These are phyloP conservation scores for Parapristionchus giblindavisi DNA, from an alignment of 2,888 invertebrate species.

Conservation along the genomic window DNA sequence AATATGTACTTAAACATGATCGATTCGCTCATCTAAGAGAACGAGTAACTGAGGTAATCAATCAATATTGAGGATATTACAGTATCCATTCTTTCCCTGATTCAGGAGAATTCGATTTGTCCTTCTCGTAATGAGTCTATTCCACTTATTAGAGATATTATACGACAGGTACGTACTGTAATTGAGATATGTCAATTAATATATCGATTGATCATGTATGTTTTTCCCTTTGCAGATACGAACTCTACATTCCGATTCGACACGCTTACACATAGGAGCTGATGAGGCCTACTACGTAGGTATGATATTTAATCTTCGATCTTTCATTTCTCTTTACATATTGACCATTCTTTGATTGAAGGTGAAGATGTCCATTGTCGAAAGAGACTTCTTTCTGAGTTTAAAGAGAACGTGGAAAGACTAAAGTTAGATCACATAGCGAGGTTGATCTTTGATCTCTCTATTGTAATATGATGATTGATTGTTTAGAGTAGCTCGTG, in stretches of 20 bases:
- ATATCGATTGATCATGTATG: no score
- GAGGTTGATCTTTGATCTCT: slow-evolving; percentile 42
- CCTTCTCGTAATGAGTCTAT: slow-evolving; percentile 74
- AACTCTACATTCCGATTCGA: slow-evolving; percentile 65
- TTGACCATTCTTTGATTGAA: neutral
- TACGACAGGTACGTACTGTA: slow-evolving; percentile 77
- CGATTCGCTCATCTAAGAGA: slow-evolving; percentile 79
- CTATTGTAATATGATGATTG: neutral
- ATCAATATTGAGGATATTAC: neutral
- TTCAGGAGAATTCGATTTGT: slow-evolving; percentile 71
- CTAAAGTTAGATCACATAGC: slow-evolving; percentile 78
- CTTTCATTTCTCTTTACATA: neutral
- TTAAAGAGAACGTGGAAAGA: slow-evolving; percentile 62
- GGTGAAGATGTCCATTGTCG: slow-evolving; percentile 43
- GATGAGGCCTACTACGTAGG: slow-evolving; percentile 81
- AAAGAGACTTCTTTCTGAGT: slow-evolving; percentile 65
- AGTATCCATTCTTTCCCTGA: neutral
- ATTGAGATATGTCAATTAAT: no score
- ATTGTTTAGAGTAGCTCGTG: slow-evolving; percentile 44
- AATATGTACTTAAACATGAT: slow-evolving; percentile 81
- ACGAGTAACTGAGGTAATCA: slow-evolving; percentile 75
- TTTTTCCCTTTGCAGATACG: slow-evolving; percentile 50
- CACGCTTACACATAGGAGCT: slow-evolving; percentile 79
- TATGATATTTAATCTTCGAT: neutral
- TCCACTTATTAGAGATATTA: slow-evolving; percentile 77